These are phyloP conservation scores for Diachrysia chrysitis DNA, from an alignment of 2,888 invertebrate species.

Conservation along the genomic window DNA sequence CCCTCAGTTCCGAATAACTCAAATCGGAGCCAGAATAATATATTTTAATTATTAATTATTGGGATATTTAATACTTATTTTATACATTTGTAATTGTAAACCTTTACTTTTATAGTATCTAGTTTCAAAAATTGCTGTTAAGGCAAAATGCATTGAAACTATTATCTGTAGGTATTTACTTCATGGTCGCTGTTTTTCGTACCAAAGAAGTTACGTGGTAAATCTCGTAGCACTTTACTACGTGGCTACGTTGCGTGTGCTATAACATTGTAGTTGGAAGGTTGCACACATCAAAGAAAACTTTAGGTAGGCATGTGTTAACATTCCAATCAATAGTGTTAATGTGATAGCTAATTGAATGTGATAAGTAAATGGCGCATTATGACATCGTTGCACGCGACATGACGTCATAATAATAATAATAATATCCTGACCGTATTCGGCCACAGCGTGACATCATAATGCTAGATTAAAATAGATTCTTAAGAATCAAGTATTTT, in stretches of 20 bases:
- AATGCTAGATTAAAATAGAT: not conserved
- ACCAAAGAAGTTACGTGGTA: not conserved
- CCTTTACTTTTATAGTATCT: not conserved
- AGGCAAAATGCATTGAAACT: not conserved
- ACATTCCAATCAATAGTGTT: conserved; percentile 4
- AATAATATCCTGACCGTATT: too few relatives aligned
- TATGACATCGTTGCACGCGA: conserved; percentile 9
- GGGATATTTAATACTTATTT: too few relatives aligned
- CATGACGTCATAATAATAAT: not conserved
- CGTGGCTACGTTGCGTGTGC: not conserved
- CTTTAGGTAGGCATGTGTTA: not conserved
- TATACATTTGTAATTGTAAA: too few relatives aligned
- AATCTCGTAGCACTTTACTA: not conserved
- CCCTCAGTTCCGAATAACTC: not conserved
- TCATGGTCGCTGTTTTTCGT: not conserved
- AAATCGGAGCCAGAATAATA: not conserved
- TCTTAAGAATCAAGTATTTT: too few relatives aligned
- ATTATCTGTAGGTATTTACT: not conserved
- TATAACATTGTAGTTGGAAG: not conserved
- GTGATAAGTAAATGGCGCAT: conserved; percentile 8
- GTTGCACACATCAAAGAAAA: not conserved
- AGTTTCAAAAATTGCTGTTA: too few relatives aligned
- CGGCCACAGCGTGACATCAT: too few relatives aligned
- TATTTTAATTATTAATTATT: not conserved
- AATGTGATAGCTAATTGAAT: conserved; percentile 9